Percentiles rank a stretch among this genome's conserved stretches.
Evolutionary conservation across 2,113 vertebrate genomes (phyloP).

Genomic region (Corythaixoides concolor): DNA sequence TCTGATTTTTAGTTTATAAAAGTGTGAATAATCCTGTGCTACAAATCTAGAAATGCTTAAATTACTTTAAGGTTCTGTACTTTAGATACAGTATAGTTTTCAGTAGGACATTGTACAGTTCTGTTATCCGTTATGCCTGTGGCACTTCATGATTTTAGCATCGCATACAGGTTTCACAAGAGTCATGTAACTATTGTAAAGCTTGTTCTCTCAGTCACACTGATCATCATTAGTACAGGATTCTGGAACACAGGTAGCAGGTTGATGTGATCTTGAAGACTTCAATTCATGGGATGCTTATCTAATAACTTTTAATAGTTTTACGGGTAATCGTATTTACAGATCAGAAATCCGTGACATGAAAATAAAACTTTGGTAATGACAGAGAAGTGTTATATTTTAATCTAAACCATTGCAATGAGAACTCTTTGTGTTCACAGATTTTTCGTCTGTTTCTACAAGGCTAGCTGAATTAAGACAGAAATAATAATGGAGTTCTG

Average conservation of each 20-base stretch:
- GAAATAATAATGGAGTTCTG: background rate
- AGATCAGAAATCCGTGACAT: background rate
- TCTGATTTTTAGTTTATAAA: background rate
- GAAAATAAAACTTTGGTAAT: background rate
- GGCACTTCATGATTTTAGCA: background rate
- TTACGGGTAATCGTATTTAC: background rate
- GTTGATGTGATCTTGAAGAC: background rate
- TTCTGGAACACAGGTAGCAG: background rate
- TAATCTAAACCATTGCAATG: background rate
- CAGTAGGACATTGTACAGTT: background rate
- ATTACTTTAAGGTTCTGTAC: background rate
- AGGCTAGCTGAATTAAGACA: background rate
- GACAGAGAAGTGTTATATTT: background rate
- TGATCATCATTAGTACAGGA: background rate
- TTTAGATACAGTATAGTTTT: background rate
- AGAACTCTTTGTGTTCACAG: background rate
- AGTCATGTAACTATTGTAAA: accelerated
- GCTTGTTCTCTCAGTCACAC: background rate
- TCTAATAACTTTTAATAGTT: background rate
- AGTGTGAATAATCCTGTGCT: background rate
- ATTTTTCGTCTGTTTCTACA: background rate
- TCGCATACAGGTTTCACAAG: background rate
- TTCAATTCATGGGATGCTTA: background rate
- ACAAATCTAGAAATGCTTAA: background rate
- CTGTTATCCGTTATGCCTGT: background rate